Base-by-base conservation (phyloP, 2,113 vertebrate genomes). In the Rallus limicola region DNA sequence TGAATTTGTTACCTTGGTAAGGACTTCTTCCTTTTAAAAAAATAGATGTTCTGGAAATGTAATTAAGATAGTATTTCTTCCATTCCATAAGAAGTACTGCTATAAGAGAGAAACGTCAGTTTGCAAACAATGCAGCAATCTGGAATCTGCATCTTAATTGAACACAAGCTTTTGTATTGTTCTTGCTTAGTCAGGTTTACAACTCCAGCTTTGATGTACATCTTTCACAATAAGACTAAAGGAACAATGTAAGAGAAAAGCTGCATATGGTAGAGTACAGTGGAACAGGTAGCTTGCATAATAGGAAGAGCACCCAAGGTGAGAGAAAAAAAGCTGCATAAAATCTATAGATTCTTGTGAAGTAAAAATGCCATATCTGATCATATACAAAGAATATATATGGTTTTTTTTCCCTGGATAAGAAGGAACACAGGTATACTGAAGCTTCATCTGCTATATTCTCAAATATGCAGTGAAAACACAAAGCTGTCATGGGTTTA, bases 121-220 rank as follows among this genome's bases (percentile, higher is more conserved):
- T 95, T 95, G 91, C 34, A 76, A 91, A 67, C 33, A 90, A 89
- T 28, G 33, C 48, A 87, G 24, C 58, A 95, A 76, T 91, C 67
- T 94, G 55, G 44, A 87, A 95, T 93, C 70, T 87, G 67, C 60
- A 94, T 91, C 70, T 90, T 85, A 95, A 94, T 62, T 81, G 74
- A 92, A 85, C 34, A 76, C 44, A 77, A 72, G 78, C 17, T 58
- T 95, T 79, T 65, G 67, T 76, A 82, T 92, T 95, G 62, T 82
- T 94, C 70, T 91, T 93, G 48, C 55, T 91, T 91, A 95, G 78
- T 93, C 69, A 79, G 62, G 85, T 94, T 90, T 91, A 90, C 40
- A 75, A 58, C 40, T 95, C 19, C 31, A 87, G 40, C 26, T 91
- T 93, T 89, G 58, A 87, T 79, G 48, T 84, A 64, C 50, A 59